Percentiles rank a stretch among this genome's conserved stretches.
These are phyloP conservation scores for Tenthredo distinguenda DNA, from an alignment of 2,888 invertebrate genomes.

Conservation along the genomic window DNA sequence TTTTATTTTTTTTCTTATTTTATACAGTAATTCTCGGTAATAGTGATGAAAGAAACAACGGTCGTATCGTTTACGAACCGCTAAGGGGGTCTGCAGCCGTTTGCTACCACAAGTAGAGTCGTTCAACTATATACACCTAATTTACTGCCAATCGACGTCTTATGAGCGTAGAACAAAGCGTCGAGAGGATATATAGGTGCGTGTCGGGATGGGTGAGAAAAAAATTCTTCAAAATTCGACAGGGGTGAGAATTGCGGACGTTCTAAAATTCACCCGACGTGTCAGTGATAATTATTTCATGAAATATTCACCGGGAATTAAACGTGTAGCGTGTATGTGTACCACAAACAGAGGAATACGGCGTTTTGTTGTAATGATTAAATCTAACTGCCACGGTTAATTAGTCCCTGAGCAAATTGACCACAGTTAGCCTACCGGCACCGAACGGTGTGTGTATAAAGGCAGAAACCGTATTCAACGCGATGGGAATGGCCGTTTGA, in stretches of 20 bases:
- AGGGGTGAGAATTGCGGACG: background rate
- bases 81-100: background rate
- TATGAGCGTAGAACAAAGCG: background rate
- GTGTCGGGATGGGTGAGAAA: background rate
- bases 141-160: constrained; percentile 25
- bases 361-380: constrained; percentile 26
- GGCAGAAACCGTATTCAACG: constrained; percentile 17
- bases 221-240: background rate
- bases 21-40: constrained; percentile 25
- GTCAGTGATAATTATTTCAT: background rate
- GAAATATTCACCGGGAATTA: background rate
- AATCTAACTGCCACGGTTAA: constrained; percentile 46
- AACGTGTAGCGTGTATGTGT: background rate
- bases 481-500: constrained; percentile 15
- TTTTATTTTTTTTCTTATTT: background rate
- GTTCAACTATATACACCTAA: background rate
- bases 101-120: background rate
- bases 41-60: constrained; percentile 28
- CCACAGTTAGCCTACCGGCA: constrained; percentile 32
- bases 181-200: background rate
- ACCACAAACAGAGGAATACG: background rate
- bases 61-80: constrained; percentile 34
- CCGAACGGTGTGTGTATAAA: background rate
- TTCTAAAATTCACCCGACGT: background rate
- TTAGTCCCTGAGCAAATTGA: constrained; percentile 51